Base-by-base conservation (phyloP, 2,888 invertebrate species). In the Mylabris sibirica region DNA sequence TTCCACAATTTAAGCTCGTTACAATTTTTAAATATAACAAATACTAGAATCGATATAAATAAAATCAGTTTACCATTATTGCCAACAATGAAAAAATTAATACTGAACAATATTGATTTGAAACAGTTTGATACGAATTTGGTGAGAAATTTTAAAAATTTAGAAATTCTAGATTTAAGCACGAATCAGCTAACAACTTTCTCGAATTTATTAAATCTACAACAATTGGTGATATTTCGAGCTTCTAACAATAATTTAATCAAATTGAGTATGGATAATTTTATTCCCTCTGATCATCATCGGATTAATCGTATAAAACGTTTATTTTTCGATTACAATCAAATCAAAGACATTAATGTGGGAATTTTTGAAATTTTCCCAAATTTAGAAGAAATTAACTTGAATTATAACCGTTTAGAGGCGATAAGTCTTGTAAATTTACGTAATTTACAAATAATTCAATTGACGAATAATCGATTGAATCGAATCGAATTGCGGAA, bases 21-120 rank as follows among this genome's bases (percentile, higher is more conserved):
- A 44, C 44, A 11, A 60, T 71, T 17, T 59, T 64, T 65, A 6
- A 41, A 38, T 9, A 64, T 71, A 5, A 49, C 26, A 30, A 71
- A 71, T 53, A 78, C 76, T 1, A 72, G 70, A 3, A 76, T 81
- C 30, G 72, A 61, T 9, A 76, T 76, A 57, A 57, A 73, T 17
- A 64, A 66, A 22, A 66, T 67, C 0, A 72, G 75, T 77, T 30
- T 79, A 81, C 59, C 63, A 70, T 53, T 63, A 66, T 9, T 70
- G 80, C 5, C 57, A 60, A 14, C 70, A 73, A 63, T 82, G 34
- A 76, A 79, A 69, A 70, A 68, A n/a, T 69, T 78, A 24, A 53
- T 34, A 53, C 70, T 81, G 14, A 66, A 66, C 59, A 73, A 79
- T 60, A 80, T 78, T 4, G 65, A 64, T 9, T 76, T 81, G 53